A percentile compares a stretch with the other conserved stretches of the same genome.
Evolutionary conservation across 2,113 vertebrate genomes (phyloP).

Genomic region (Harpagus bidentatus): DNA sequence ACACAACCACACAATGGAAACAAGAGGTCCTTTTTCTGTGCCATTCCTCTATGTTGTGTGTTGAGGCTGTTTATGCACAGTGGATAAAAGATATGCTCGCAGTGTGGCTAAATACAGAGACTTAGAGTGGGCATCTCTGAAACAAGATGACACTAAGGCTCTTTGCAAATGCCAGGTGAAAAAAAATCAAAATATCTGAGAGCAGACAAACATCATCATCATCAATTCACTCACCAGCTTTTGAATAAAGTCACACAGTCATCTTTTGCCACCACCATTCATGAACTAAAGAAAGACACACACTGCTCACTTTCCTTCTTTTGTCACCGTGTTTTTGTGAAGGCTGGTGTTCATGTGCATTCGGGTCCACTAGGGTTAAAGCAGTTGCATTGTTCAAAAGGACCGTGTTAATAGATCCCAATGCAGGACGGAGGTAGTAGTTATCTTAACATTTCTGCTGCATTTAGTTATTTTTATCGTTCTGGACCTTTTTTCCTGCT

Average conservation of each 20-base stretch:
- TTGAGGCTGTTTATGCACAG: neutral
- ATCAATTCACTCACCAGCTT: neutral
- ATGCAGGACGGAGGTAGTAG: neutral
- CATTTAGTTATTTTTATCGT: slow-evolving; percentile 43
- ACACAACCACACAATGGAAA: neutral
- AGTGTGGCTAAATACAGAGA: neutral
- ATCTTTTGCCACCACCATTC: neutral
- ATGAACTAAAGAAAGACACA: neutral
- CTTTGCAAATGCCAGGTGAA: neutral
- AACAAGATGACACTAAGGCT: neutral
- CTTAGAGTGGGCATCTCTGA: neutral
- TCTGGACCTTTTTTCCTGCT: slow-evolving; percentile 34
- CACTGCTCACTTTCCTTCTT: neutral
- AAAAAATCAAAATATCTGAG: neutral
- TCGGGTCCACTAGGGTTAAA: neutral
- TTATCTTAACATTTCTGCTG: slow-evolving; percentile 19
- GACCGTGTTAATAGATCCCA: neutral
- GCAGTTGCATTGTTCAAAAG: neutral
- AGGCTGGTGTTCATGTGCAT: neutral
- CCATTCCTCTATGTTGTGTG: neutral
- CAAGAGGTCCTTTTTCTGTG: neutral
- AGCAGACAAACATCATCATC: neutral
- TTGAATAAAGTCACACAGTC: neutral
- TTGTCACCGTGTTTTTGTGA: neutral
- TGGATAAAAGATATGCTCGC: neutral